Evolutionary conservation across 2,797 vertebrate genomes (phyloP).

Genomic region (Eptatretus atami): DNA sequence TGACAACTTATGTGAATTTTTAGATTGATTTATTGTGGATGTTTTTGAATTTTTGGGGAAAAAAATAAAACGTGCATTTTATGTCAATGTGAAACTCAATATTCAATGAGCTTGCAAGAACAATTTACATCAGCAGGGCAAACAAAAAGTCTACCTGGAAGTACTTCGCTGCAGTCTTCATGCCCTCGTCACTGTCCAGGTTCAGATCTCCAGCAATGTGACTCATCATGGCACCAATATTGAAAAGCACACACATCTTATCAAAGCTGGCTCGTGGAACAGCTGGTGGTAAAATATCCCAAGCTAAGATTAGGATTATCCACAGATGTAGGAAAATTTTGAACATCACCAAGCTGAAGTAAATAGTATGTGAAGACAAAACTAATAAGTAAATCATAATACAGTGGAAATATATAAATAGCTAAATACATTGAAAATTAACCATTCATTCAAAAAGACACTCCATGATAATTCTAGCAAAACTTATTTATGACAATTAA

Average conservation of each 20-base stretch:
- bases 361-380: not conserved
- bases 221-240: slow-evolving; percentile 64
- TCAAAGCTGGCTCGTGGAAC: slow-evolving; percentile 81
- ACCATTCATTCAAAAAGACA: too few species aligned
- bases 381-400: not conserved
- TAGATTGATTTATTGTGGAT: too few species aligned
- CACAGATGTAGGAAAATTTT: not conserved
- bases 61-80: too few species aligned
- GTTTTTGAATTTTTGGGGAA: too few species aligned
- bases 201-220: slow-evolving; percentile 93
- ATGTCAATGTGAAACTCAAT: too few species aligned
- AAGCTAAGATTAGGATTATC: slow-evolving; percentile 4
- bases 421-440: slow-evolving; percentile 8
- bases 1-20: too few species aligned
- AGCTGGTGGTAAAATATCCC: slow-evolving; percentile 16
- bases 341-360: not conserved
- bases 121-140: not conserved
- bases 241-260: slow-evolving; percentile 89
- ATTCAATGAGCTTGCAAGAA: not conserved
- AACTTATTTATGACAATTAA: too few species aligned
- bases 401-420: not conserved
- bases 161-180: slow-evolving; percentile 63
- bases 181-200: slow-evolving; percentile 70
- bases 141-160: slow-evolving; percentile 35
- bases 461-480: too few species aligned